Base-by-base conservation (phyloP, 2,797 vertebrate species). In the Alfaro cultratus region DNA sequence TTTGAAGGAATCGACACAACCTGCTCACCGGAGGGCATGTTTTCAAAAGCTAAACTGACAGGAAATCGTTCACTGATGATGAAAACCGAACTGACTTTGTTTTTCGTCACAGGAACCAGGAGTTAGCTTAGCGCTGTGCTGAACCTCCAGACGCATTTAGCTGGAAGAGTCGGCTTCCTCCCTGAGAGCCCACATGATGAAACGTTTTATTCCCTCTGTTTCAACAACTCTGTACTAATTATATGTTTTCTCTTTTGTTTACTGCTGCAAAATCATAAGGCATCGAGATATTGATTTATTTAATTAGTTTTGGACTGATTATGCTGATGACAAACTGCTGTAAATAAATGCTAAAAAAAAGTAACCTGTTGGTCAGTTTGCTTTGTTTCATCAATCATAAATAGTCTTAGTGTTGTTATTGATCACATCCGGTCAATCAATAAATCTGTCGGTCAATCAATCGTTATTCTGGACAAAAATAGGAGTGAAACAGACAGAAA, bases 311-410 rank as follows among this genome's bases (percentile, higher is more conserved):
- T 71, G 26, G 41, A 29, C 3, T 71, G 68, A 71, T 29, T 70
- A 71, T 77, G 57, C 29, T 53, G 41, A 64, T 55, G n/a, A 80
- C 8, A 67, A 55, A 79, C n/a, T 80, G 70, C 73, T 90, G 83
- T 90, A 88, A 92, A 92, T 92, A 92, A 90, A 91, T 43, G 18
- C 39, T 73, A 13, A 76, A 85, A 77, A 16, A 15, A 74, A 85
- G 57, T 1, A 8, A 6, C 13, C 3, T 5, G 36, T 57, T 83
- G 74, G 80, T 85, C n/a, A 73, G 41, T 67, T 13, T 57, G 41
- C 31, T 31, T 84, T 64, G 49, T 31, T 46, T 83, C 72, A 62
- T 73, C 9, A 75, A 4, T 43, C 53, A 12, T n/a, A 12, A 60
- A 53, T 18, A 9, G 51, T 53, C 51, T 26, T 23, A 23, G 9